phyloP scores from a whole-genome alignment of 2,797 vertebrate genomes.

The Crenichthys baileyi region DNA sequence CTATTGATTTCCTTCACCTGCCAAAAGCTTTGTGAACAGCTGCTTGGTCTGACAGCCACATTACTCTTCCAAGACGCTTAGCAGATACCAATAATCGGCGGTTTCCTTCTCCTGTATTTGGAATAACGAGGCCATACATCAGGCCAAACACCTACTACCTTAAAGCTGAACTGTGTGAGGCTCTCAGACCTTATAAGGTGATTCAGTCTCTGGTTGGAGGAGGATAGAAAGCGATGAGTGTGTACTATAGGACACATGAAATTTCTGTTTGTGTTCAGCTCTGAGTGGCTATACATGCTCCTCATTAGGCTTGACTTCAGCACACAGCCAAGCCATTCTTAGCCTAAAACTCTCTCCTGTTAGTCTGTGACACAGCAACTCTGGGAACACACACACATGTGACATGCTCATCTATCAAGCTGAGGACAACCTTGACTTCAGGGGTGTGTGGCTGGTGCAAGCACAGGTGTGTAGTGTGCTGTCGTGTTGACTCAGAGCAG shows the following conservation, averaged over 20 bases:
- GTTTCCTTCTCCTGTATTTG: conserved; percentile 65
- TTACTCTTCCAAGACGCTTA: conserved; percentile 66
- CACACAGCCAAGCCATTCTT: conserved; percentile 23
- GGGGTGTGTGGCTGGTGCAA: conserved; percentile 7
- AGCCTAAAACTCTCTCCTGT: conserved; percentile 49
- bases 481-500: conserved; percentile 33
- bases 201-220: conserved; percentile 31
- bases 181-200: conserved; percentile 58
- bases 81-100: conserved; percentile 71
- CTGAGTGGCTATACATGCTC: conserved; percentile 36
- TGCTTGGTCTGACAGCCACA: conserved; percentile 51
- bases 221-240: conserved; percentile 24
- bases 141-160: conserved; percentile 42
- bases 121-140: conserved; percentile 71
- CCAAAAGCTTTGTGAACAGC: conserved; percentile 64
- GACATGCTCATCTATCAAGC: conserved; percentile 58
- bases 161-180: conserved; percentile 36
- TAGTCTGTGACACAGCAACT: conserved; percentile 58
- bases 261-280: conserved; percentile 39
- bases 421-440: conserved; percentile 44
- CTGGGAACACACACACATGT: conserved; percentile 47
- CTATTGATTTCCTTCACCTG: conserved; percentile 69
- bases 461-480: conserved; percentile 41
- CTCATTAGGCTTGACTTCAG: conserved; percentile 45
- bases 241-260: conserved; percentile 43